phyloP scores from a whole-genome alignment of 2,888 invertebrate species.

The Epistrophe eligans region DNA sequence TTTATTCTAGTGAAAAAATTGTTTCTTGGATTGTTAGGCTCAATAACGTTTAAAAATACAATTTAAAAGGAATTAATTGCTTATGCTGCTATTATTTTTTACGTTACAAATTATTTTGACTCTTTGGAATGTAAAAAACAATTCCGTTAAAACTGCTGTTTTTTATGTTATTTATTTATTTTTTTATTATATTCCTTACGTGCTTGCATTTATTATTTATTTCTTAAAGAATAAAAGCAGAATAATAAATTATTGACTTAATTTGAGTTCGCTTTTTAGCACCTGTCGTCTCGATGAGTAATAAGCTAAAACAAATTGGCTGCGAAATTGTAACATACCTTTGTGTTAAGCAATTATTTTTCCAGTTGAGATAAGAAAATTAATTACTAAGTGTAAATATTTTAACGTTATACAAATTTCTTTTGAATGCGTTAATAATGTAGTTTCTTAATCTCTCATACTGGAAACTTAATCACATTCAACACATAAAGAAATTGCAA shows the following conservation, averaged over 20 bases:
- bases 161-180: background rate
- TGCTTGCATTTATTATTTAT: background rate
- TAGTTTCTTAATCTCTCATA: background rate
- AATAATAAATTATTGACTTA: background rate
- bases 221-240: background rate
- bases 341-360: background rate
- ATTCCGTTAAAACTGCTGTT: background rate
- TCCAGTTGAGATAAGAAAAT: background rate
- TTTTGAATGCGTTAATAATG: background rate
- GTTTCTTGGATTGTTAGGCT: too few relatives aligned
- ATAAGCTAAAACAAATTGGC: background rate
- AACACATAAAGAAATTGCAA: background rate
- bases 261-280: background rate
- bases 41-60: too few relatives aligned
- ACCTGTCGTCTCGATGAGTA: conserved; percentile 4
- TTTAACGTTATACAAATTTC: background rate
- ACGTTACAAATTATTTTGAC: too few relatives aligned
- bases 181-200: background rate
- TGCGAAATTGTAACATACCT: background rate
- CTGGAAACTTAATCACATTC: background rate
- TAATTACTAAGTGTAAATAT: background rate
- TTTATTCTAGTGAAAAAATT: too few relatives aligned
- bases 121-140: background rate
- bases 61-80: too few relatives aligned
- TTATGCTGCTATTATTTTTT: too few relatives aligned